Base-by-base conservation (phyloP, 2,113 vertebrate species). In the Paramormyrops kingsleyae region DNA sequence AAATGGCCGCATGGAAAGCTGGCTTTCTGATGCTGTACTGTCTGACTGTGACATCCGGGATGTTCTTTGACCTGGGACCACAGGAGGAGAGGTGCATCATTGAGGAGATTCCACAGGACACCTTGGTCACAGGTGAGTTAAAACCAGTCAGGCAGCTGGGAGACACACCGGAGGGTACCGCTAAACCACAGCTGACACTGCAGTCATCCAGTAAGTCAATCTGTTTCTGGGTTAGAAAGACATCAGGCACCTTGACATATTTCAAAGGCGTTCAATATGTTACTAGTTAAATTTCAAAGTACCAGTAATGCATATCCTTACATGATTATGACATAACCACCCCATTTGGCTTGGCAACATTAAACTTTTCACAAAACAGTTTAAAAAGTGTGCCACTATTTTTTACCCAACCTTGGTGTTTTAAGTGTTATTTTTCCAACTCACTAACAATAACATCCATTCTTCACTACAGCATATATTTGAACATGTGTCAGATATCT, bases 41-140 rank as follows among this genome's bases (percentile, higher is more conserved):
- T 91, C 91, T 97, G 91, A 92, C 94, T 77, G 87, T 96, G 90
- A 94, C 96, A 19, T 46, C 93, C 0, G 95, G 95, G 39, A 97
- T 99, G 93, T 98, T 96, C 93, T 98, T 98, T 93, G 96, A 98
- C n/a, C 92, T 92, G 0, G 97, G 94, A n/a, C 97, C 97, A 91
- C 94, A 94, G 93, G 97, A 97, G 92, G 96, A 98, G 92, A 98
- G 97, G 93, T 99, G 98, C 90, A 95, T 99, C 88, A 98, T 98
- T 0, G 96, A 99, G 92, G 98, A 99, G 4, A 87, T 98, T 93
- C 97, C 98, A 27, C 94, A 94, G 0, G 97, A 97, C 93, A 97
- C 94, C 0, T 87, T 97, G 92, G 94, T 98, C 66, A 95, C 96
- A 83, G 97, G 98, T 98, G 93, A 93, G 97, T 94, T 31, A n/a